These are phyloP conservation scores for Ectropis crepuscularia DNA, from an alignment of 2,888 invertebrate genomes.

Conservation along the genomic window DNA sequence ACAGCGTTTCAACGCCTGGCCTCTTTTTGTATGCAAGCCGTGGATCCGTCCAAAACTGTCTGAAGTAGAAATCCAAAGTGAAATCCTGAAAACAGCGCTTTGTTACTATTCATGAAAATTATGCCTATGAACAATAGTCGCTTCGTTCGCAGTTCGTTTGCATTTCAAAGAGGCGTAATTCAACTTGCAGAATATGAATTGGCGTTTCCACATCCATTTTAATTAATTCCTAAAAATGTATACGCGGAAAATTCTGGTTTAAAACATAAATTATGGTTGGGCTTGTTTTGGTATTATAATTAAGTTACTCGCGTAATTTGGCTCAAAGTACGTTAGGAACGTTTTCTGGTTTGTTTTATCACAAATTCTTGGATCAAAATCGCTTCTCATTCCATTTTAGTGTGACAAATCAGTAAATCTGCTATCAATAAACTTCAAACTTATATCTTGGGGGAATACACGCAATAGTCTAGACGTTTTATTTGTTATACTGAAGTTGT, in stretches of 20 bases:
- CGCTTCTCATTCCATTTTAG: too few species aligned
- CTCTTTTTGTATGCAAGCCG: conserved; percentile 95
- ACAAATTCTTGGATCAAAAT: too few species aligned
- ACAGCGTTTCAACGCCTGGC: conserved; percentile 94
- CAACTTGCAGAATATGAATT: neutral
- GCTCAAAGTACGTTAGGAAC: too few species aligned
- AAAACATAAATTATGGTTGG: too few species aligned
- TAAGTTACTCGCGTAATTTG: too few species aligned
- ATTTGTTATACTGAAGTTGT: too few species aligned
- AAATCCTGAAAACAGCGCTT: conserved; percentile 89
- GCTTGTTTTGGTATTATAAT: too few species aligned
- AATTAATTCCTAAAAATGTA: neutral
- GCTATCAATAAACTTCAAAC: too few species aligned
- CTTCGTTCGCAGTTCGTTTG: neutral
- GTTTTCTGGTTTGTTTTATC: too few species aligned
- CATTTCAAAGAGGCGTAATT: neutral
- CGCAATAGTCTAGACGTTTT: too few species aligned
- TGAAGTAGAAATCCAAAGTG: conserved; percentile 98
- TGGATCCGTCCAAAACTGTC: conserved; percentile 99
- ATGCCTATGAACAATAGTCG: neutral
- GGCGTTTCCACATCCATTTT: neutral
- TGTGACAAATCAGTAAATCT: too few species aligned
- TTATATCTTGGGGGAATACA: too few species aligned
- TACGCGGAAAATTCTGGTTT: neutral
- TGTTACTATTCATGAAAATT: conserved; percentile 34